A percentile compares a stretch with the other conserved stretches of the same genome.
phyloP scores from a whole-genome alignment of 2,888 invertebrate genomes.

The Plusia festucae region DNA sequence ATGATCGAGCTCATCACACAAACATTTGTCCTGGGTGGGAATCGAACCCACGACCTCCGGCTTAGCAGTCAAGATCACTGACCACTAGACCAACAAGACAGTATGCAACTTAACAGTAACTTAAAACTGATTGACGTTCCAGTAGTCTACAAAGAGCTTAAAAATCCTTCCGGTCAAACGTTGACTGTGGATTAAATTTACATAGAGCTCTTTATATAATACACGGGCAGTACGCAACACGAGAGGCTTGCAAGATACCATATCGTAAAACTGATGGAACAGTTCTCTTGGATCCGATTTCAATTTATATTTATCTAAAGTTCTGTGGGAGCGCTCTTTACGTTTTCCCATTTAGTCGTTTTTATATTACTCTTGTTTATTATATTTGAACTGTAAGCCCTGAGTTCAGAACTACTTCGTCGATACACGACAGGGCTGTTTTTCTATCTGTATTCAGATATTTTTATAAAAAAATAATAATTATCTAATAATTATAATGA shows the following conservation, averaged over 20 bases:
- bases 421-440: neutral
- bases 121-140: too few relatives aligned
- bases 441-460: neutral
- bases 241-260: neutral
- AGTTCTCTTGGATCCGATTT: neutral
- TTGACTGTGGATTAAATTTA: too few relatives aligned
- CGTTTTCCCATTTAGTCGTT: neutral
- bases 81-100: too few relatives aligned
- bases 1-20: too few relatives aligned
- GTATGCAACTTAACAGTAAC: too few relatives aligned
- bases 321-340: constrained; percentile 1
- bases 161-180: too few relatives aligned
- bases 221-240: neutral
- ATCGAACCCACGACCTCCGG: too few relatives aligned
- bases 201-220: neutral
- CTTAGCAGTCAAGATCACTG: too few relatives aligned
- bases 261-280: neutral
- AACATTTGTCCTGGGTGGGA: too few relatives aligned
- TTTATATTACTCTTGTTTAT: constrained; percentile 1
- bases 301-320: constrained; percentile 4
- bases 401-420: neutral
- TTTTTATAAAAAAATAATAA: too few relatives aligned
- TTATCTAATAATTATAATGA: too few relatives aligned
- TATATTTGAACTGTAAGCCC: neutral
- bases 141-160: too few relatives aligned